A percentile compares a stretch with the other conserved stretches of the same genome.
phyloP scores from a whole-genome alignment of 1,140 invertebrate genomes.

The Oryzaephilus surinamensis region DNA sequence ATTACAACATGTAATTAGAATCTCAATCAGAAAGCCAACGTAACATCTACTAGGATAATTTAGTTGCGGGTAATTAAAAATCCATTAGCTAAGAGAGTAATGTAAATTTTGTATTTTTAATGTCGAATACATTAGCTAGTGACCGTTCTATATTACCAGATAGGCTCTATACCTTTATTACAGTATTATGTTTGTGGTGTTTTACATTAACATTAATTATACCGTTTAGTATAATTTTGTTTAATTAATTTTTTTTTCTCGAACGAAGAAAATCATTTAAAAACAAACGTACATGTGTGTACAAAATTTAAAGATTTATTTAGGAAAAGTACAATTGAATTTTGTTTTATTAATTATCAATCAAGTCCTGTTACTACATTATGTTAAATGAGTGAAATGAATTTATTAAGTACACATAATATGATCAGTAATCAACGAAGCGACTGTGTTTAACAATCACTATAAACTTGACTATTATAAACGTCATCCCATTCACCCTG shows the following conservation, averaged over 20 bases:
- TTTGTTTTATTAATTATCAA: no score
- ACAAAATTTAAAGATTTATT: no score
- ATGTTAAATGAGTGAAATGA: no score
- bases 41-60: constrained; percentile 32
- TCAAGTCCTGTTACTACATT: no score
- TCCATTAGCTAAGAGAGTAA: constrained; percentile 31
- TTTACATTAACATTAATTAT: constrained; percentile 9
- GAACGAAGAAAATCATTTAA: no score
- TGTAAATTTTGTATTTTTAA: constrained; percentile 30
- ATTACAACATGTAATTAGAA: constrained; percentile 26
- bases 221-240: no score
- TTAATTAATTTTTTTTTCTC: no score
- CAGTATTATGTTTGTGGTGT: constrained; percentile 5
- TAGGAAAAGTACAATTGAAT: no score
- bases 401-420: no score
- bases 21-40: constrained; percentile 24
- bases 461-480: not conserved
- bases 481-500: constrained; percentile 1
- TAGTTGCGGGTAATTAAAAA: constrained; percentile 31
- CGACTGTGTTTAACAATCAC: no score
- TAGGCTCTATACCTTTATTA: constrained; percentile 9
- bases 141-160: constrained; percentile 13
- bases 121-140: constrained; percentile 25
- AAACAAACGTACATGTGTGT: no score
- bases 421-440: no score